Evolutionary conservation across 2,113 vertebrate genomes (phyloP).

Genomic region (Trichechus manatus): DNA sequence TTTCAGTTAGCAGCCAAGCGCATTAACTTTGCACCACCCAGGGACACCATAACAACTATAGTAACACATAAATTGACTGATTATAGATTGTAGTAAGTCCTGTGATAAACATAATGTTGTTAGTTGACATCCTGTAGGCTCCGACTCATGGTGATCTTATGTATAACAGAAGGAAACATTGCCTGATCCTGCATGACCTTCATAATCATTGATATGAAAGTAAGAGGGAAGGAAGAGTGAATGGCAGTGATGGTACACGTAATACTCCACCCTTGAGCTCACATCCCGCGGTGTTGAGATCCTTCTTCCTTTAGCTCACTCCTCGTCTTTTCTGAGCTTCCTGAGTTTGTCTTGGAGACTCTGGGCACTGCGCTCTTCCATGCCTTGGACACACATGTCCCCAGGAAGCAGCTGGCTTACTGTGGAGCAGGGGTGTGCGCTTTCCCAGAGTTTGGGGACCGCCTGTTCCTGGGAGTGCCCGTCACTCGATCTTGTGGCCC

Average conservation of each 20-base stretch:
- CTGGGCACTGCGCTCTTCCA: background rate
- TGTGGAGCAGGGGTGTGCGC: slow-evolving; percentile 6
- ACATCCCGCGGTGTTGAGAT: too few species aligned
- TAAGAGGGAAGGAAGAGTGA: background rate
- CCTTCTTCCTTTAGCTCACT: background rate
- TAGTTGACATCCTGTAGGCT: too few species aligned
- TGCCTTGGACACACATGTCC: background rate
- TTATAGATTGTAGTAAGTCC: background rate
- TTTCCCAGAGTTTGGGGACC: slow-evolving; percentile 30
- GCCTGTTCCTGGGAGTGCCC: slow-evolving; percentile 26
- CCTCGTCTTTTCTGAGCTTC: background rate
- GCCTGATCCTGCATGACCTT: background rate
- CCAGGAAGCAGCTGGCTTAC: background rate
- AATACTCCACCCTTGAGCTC: background rate
- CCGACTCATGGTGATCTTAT: background rate
- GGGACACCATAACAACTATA: too few species aligned
- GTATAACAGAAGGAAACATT: background rate
- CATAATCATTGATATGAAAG: background rate
- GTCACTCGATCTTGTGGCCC: background rate
- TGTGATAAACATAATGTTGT: background rate
- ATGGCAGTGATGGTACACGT: fast-evolving
- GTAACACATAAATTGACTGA: background rate
- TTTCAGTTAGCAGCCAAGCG: too few species aligned
- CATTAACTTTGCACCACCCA: too few species aligned
- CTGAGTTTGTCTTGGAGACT: background rate